A percentile compares a stretch with the other conserved stretches of the same genome.
Evolutionary conservation across 2,113 vertebrate genomes (phyloP).

Genomic region (Panurus biarmicus): DNA sequence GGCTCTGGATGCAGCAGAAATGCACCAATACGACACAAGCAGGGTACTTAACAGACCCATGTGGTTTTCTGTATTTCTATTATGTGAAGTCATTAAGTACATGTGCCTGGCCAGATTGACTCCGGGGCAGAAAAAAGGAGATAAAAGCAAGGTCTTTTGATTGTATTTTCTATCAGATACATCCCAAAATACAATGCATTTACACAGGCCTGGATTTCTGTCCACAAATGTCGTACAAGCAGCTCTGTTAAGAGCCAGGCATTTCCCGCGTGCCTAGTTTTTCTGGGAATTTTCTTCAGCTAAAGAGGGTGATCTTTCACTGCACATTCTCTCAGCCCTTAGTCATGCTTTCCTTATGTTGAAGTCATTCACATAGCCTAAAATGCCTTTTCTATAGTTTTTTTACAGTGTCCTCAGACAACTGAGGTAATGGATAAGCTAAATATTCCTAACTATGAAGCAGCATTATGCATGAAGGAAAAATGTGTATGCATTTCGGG

Average conservation of each 20-base stretch:
- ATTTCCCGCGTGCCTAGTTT: constrained; percentile 66
- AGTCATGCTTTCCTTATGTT: constrained; percentile 72
- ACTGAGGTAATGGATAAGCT: constrained; percentile 55
- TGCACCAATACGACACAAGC: fast-evolving
- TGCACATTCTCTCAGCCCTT: constrained; percentile 61
- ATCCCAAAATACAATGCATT: not conserved
- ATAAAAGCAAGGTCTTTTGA: not conserved
- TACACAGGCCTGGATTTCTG: constrained; percentile 45
- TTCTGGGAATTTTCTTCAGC: constrained; percentile 75
- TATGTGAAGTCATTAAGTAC: not conserved
- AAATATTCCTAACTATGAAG: constrained; percentile 50
- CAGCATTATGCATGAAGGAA: constrained; percentile 25
- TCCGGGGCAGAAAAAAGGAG: not conserved
- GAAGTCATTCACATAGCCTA: constrained; percentile 47
- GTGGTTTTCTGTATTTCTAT: not conserved
- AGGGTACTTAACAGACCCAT: not conserved
- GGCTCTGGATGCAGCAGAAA: not conserved
- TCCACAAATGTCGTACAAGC: not conserved
- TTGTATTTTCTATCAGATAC: not conserved
- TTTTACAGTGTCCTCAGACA: constrained; percentile 51
- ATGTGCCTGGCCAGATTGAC: not conserved
- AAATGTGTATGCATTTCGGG: not conserved
- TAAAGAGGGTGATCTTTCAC: constrained; percentile 46
- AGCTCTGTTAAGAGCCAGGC: constrained; percentile 53
- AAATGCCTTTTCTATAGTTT: constrained; percentile 38